These are phyloP conservation scores for Tribolium madens DNA, from an alignment of 1,140 invertebrate genomes.

Conservation along the genomic window DNA sequence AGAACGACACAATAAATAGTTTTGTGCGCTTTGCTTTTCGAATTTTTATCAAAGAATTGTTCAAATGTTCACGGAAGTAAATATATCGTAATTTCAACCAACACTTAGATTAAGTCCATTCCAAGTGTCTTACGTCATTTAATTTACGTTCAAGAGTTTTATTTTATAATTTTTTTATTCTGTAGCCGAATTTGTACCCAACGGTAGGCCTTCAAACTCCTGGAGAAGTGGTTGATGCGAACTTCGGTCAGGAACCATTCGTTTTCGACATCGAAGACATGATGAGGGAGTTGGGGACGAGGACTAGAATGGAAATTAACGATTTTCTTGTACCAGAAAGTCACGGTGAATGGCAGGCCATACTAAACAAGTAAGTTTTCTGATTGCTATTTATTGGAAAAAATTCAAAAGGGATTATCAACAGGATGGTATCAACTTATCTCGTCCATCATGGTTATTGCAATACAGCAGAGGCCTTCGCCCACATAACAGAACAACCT, in stretches of 20 bases:
- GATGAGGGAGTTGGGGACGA: slow-evolving; percentile 89
- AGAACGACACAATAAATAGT: no score
- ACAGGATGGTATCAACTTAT: slow-evolving; percentile 96
- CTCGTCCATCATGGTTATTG: slow-evolving; percentile 98
- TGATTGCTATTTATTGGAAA: neutral
- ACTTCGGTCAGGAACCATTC: slow-evolving; percentile 98
- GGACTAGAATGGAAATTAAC: slow-evolving; percentile 86
- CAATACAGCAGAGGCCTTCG: slow-evolving; percentile 96
- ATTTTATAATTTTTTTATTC: slow-evolving; percentile 59
- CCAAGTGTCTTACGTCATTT: no score
- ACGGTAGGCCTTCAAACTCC: slow-evolving; percentile 98
- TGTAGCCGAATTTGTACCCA: slow-evolving; percentile 94
- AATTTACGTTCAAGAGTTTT: no score
- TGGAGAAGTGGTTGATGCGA: slow-evolving; percentile 97
- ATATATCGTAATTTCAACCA: no score
- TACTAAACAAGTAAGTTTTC: slow-evolving; percentile 83
- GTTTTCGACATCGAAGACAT: slow-evolving; percentile 98
- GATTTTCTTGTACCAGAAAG: slow-evolving; percentile 88
- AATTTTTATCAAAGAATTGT: no score
- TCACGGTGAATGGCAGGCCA: slow-evolving; percentile 91
- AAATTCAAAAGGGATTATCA: neutral
- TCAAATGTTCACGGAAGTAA: no score
- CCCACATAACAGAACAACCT: slow-evolving; percentile 87
- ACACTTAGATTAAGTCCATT: no score
- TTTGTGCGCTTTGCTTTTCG: no score